phyloP scores from a whole-genome alignment of 1,140 invertebrate genomes.

The Caenorhabditis briggsae region DNA sequence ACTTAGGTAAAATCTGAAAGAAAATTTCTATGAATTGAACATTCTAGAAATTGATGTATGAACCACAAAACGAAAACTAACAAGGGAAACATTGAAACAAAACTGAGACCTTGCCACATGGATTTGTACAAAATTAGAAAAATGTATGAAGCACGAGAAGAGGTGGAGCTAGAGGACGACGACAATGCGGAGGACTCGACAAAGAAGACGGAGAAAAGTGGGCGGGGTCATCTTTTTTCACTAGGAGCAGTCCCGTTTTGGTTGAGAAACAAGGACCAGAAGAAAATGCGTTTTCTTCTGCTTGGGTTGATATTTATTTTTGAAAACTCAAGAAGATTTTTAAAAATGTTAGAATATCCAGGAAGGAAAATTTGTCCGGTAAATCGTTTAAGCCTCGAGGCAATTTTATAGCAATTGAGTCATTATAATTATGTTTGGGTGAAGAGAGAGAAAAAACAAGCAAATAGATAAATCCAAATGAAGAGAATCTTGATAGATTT shows the following conservation, averaged over 20 bases:
- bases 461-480: neutral
- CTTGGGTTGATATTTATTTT: neutral
- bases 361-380: neutral
- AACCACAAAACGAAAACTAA: neutral
- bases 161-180: neutral
- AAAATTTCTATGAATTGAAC: too few relatives aligned
- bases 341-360: neutral
- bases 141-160: conserved; percentile 11
- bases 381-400: neutral
- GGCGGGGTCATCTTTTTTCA: neutral
- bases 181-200: neutral
- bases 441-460: neutral
- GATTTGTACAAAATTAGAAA: conserved; percentile 53
- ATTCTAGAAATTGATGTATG: neutral
- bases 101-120: neutral
- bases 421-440: conserved; percentile 17
- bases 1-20: too few relatives aligned
- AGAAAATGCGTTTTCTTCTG: neutral
- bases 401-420: neutral
- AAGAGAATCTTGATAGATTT: neutral
- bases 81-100: neutral
- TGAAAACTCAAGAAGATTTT: conserved; percentile 11
- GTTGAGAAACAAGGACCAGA: neutral
- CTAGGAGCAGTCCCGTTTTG: conserved; percentile 15
- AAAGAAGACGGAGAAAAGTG: conserved; percentile 33